Evolutionary conservation across 2,888 invertebrate species (phyloP).

Genomic region (Anorthoa munda): DNA sequence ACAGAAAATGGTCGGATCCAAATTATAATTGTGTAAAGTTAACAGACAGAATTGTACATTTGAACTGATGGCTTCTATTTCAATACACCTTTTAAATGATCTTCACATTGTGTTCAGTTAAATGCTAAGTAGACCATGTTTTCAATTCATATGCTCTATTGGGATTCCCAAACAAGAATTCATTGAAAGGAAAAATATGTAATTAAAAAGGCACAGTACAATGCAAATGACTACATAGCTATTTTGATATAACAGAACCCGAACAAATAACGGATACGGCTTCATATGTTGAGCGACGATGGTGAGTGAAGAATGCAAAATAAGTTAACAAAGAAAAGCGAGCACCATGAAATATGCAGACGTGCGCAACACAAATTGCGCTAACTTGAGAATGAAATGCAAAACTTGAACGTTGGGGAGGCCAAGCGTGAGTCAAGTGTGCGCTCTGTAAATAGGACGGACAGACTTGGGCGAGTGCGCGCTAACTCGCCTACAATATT

Average conservation of each 20-base stretch:
- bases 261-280: conserved; percentile 14
- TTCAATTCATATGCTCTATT: conserved; percentile 41
- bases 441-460: conserved; percentile 79
- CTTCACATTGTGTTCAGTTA: conserved; percentile 38
- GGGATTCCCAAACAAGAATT: conserved; percentile 3
- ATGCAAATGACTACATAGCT: conserved; percentile 11
- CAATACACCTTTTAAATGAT: conserved; percentile 43
- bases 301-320: conserved; percentile 71
- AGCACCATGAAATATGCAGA: conserved; percentile 79
- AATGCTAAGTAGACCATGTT: conserved; percentile 47
- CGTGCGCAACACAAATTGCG: conserved; percentile 84
- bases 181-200: neutral
- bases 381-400: conserved; percentile 85
- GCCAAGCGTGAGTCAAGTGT: conserved; percentile 84
- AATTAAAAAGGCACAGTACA: conserved; percentile 14
- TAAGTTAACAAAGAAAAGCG: conserved; percentile 75
- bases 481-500: conserved; percentile 78
- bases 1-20: conserved; percentile 10
- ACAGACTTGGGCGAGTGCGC: conserved; percentile 70
- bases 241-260: conserved; percentile 31
- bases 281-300: conserved; percentile 51
- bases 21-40: conserved; percentile 48
- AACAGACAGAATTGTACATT: conserved; percentile 50
- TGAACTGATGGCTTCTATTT: conserved; percentile 50
- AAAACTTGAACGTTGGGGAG: conserved; percentile 81